phyloP scores from a whole-genome alignment of 2,797 vertebrate genomes.

The Galagoides demidoff region DNA sequence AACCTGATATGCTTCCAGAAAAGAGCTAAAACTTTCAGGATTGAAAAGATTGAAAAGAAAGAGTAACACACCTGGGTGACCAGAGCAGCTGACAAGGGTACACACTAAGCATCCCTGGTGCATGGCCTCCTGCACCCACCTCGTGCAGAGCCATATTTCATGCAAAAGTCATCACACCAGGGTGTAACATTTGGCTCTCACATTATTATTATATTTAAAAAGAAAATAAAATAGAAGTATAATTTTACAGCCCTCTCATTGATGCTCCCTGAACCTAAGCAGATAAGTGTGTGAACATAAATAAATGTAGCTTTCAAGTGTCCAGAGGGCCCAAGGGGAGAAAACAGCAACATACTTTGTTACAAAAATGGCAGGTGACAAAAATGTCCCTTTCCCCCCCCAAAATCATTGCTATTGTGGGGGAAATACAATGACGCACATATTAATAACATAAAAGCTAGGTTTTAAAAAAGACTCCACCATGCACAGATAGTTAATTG shows the following conservation, averaged over 20 bases:
- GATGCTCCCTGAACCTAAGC: neutral
- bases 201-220: neutral
- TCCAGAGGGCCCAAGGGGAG: neutral
- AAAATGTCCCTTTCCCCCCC: neutral
- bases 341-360: neutral
- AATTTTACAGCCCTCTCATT: neutral
- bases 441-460: neutral
- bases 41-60: neutral
- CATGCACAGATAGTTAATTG: neutral
- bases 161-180: neutral
- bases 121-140: fast-evolving
- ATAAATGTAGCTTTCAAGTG: neutral
- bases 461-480: constrained; percentile 38
- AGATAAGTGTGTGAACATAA: neutral
- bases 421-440: constrained; percentile 1
- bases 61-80: neutral
- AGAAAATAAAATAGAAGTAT: constrained; percentile 20
- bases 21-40: neutral
- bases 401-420: constrained; percentile 13
- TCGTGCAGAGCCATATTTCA: neutral
- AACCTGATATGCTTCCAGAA: neutral
- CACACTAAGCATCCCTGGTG: fast-evolving
- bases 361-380: constrained; percentile 11
- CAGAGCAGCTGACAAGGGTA: neutral
- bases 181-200: neutral